Base-by-base conservation (phyloP, 2,113 vertebrate genomes). In the Anhinga anhinga region DNA sequence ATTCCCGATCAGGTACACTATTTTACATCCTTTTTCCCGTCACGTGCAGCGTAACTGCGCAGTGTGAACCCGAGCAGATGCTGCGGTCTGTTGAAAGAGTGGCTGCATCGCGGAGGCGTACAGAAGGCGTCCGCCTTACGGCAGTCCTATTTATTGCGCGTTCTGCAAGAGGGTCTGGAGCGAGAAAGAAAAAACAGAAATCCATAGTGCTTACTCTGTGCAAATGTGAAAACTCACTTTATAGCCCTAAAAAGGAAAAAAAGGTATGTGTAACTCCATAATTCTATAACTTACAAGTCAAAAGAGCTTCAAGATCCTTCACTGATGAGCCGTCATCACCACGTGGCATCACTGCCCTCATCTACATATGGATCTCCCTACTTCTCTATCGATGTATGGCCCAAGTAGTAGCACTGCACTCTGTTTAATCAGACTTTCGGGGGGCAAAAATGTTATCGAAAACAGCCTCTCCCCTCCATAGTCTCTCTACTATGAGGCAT, bases 31-130 rank as follows among this genome's bases (percentile, higher is more conserved):
- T 59, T 34, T 44, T 29, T 20, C 3, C 29, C n/a, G 49, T 10
- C 49, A 11, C 0, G 15, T 8, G 40, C n/a, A 45, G 40, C 4
- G 12, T 53, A 22, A 8, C 13, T 4, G 16, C 53, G 12, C 2
- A 2, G 20, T 1, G 2, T 4, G 71, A 22, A 11, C 9, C 18
- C 3, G 29, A 63, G 49, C 11, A 9, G 61, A 8, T 0, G 7
- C 36, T 11, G 47, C 20, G 15, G 40, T 17, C 62, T 16, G 53
- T 14, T 16, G 25, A 25, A 13, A 5, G 44, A 0, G 5, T 8
- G 44, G 44, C 52, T 42, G 45, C 29, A 4, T 16, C 5, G 5
- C 3, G 15, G 26, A 36, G 70, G 34, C 10, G 8, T 11, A 19
- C 17, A 13, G 58, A 45, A 16, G 34, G 34, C 49, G 10, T 5